These are phyloP conservation scores for Percopsis transmontana DNA, from an alignment of 2,113 vertebrate species.

Conservation along the genomic window DNA sequence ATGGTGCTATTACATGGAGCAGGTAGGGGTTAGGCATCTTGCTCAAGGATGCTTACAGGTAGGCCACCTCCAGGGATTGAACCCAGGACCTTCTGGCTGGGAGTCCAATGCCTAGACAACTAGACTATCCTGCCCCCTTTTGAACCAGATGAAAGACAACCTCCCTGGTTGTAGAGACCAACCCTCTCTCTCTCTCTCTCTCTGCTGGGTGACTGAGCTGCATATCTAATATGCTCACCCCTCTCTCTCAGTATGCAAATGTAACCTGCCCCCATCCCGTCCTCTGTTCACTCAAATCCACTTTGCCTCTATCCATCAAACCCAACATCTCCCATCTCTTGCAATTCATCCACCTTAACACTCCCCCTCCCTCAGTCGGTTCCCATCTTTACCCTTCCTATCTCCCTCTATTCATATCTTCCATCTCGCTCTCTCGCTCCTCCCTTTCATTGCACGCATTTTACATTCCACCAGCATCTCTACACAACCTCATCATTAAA, in stretches of 20 bases:
- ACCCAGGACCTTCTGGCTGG: no score
- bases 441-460: slow-evolving; percentile 28
- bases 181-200: slow-evolving; percentile 12
- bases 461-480: slow-evolving; percentile 59
- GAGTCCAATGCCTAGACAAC: no score
- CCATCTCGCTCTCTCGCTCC: neutral
- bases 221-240: slow-evolving; percentile 29
- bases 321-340: slow-evolving; percentile 35
- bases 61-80: no score
- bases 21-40: no score
- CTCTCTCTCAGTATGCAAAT: slow-evolving; percentile 34
- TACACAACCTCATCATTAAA: slow-evolving; percentile 45
- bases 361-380: slow-evolving; percentile 25
- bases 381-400: no score
- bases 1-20: no score
- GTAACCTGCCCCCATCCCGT: neutral
- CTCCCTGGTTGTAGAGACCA: neutral
- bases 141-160: slow-evolving; percentile 3
- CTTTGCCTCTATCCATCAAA: slow-evolving; percentile 26
- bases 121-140: no score
- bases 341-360: neutral
- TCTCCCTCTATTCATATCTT: slow-evolving; percentile 3
- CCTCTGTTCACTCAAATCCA: neutral
- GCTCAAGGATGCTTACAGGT: no score
- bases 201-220: slow-evolving; percentile 40